A percentile compares a stretch with the other conserved stretches of the same genome.
Evolutionary conservation across 2,888 invertebrate genomes (phyloP).

Genomic region (Cyclophora albipunctata): DNA sequence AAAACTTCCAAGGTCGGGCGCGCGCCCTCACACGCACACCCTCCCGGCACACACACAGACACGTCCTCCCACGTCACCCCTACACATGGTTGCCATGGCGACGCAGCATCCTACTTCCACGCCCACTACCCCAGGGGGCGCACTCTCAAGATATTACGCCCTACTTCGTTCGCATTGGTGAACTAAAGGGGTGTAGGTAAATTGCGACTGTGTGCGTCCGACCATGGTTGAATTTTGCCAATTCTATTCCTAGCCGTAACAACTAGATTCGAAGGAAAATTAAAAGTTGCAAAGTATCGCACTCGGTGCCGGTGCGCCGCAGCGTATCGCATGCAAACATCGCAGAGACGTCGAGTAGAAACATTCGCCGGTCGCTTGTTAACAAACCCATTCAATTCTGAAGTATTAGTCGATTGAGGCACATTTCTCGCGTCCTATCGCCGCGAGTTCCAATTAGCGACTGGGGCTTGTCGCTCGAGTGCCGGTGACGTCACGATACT

Average conservation of each 20-base stretch:
- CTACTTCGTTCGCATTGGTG: slow-evolving; percentile 71
- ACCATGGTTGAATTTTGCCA: slow-evolving; percentile 42
- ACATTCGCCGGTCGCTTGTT: slow-evolving; percentile 69
- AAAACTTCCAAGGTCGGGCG: slow-evolving; percentile 63
- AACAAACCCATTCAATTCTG: slow-evolving; percentile 70
- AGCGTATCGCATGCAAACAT: slow-evolving; percentile 25
- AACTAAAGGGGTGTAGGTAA: slow-evolving; percentile 68
- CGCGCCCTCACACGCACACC: slow-evolving; percentile 39
- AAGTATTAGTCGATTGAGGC: slow-evolving; percentile 72
- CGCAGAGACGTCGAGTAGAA: slow-evolving; percentile 50
- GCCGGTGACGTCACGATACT: slow-evolving; percentile 67
- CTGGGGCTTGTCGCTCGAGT: slow-evolving; percentile 67
- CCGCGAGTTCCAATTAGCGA: slow-evolving; percentile 73
- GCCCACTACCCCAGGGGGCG: slow-evolving; percentile 74
- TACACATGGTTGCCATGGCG: slow-evolving; percentile 74
- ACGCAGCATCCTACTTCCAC: slow-evolving; percentile 78
- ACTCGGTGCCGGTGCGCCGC: slow-evolving; percentile 13
- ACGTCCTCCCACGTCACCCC: slow-evolving; percentile 51
- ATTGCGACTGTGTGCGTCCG: slow-evolving; percentile 50
- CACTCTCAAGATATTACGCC: slow-evolving; percentile 74
- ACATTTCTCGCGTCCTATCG: slow-evolving; percentile 69
- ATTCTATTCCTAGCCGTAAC: slow-evolving; percentile 35
- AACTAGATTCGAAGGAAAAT: slow-evolving; percentile 28
- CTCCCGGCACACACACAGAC: slow-evolving; percentile 45
- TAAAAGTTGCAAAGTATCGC: slow-evolving; percentile 29